A percentile compares a stretch with the other conserved stretches of the same genome.
phyloP scores from a whole-genome alignment of 1,140 invertebrate species.

The Stratiolaelaps scimitus region DNA sequence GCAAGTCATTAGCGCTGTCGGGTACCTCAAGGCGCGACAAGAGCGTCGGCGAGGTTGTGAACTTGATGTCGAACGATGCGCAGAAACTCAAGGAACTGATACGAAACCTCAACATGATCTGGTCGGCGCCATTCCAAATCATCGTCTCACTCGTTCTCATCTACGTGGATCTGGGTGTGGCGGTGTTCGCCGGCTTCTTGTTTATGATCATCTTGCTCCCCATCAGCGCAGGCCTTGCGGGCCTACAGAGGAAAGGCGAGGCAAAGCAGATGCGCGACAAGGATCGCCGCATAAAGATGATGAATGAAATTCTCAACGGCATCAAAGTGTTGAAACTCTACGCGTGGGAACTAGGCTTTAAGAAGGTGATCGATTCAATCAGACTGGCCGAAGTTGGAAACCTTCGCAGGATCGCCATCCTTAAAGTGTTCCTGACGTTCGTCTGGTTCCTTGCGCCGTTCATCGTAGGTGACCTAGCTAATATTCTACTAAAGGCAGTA shows the following conservation, averaged over 20 bases:
- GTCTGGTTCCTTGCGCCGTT: conserved; percentile 91
- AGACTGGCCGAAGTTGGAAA: conserved; percentile 42
- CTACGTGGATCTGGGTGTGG: neutral
- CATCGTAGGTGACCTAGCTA: conserved; percentile 73
- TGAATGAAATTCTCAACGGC: conserved; percentile 55
- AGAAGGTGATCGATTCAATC: conserved; percentile 38
- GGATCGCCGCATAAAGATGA: conserved; percentile 18
- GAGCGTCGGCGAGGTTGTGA: conserved; percentile 78
- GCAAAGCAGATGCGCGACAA: neutral
- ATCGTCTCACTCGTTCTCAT: neutral
- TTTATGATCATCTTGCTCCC: conserved; percentile 8
- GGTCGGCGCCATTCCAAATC: conserved; percentile 88
- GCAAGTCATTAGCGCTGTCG: conserved; percentile 38
- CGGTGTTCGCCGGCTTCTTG: neutral
- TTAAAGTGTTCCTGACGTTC: conserved; percentile 61
- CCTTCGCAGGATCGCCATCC: conserved; percentile 43
- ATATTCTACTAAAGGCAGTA: no score
- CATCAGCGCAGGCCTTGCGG: neutral
- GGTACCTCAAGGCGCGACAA: conserved; percentile 44
- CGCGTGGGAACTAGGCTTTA: conserved; percentile 62
- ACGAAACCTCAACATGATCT: conserved; percentile 83
- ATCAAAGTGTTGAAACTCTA: conserved; percentile 65
- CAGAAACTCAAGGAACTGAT: conserved; percentile 70
- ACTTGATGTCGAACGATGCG: conserved; percentile 76
- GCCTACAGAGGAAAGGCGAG: neutral